phyloP scores from a whole-genome alignment of 2,797 vertebrate species.

The Sebastes ruberrimus region DNA sequence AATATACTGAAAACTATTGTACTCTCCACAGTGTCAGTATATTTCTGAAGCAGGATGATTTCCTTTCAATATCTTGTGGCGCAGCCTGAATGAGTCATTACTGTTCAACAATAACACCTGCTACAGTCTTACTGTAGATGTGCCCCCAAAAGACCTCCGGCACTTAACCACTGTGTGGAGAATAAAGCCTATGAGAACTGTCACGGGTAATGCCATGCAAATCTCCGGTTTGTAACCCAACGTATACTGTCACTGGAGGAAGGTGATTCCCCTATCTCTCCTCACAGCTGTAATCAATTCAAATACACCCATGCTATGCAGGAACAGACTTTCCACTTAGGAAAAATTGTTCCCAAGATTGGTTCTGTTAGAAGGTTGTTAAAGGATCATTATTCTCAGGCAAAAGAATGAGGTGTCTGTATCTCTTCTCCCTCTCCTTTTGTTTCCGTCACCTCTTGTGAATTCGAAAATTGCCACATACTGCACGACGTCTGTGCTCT shows the following conservation, averaged over 20 bases:
- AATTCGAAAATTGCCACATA: neutral
- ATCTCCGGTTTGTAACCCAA: conserved; percentile 68
- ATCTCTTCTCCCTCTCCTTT: conserved; percentile 13
- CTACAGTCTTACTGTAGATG: conserved; percentile 24
- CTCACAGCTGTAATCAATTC: conserved; percentile 64
- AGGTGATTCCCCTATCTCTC: conserved; percentile 63
- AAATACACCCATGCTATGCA: conserved; percentile 64
- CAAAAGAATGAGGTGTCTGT: conserved; percentile 23
- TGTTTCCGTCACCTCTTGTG: neutral
- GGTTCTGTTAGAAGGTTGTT: conserved; percentile 61
- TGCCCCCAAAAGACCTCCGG: conserved; percentile 47
- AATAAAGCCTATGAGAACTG: conserved; percentile 52
- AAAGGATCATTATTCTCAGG: conserved; percentile 62
- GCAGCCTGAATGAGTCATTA: conserved; percentile 45
- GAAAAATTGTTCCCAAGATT: conserved; percentile 59
- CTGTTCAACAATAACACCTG: conserved; percentile 47
- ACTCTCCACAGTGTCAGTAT: conserved; percentile 9
- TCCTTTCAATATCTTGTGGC: conserved; percentile 24
- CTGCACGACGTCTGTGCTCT: neutral
- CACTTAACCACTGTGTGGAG: conserved; percentile 44
- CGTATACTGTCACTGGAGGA: conserved; percentile 53
- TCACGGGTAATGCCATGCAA: conserved; percentile 69
- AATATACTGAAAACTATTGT: conserved; percentile 8
- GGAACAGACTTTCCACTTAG: conserved; percentile 57
- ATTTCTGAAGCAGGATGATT: conserved; percentile 37